These are phyloP conservation scores for Mesocricetus auratus DNA, from an alignment of 2,113 vertebrate genomes.

Conservation along the genomic window DNA sequence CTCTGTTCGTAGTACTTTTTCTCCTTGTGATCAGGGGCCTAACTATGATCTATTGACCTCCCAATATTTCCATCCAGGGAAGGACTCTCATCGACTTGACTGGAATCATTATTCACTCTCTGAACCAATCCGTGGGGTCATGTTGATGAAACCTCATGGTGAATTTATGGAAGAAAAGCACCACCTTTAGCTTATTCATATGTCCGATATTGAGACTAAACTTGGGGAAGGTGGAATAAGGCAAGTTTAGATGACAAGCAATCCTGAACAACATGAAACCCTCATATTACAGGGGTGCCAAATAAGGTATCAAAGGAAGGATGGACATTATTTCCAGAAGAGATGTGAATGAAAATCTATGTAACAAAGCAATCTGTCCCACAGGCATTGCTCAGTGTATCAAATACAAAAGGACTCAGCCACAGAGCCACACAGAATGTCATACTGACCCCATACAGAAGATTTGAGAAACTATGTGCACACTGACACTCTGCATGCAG, in stretches of 20 bases:
- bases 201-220: not conserved
- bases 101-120: not conserved
- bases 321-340: not conserved
- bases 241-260: not conserved
- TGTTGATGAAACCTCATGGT: not conserved
- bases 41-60: not conserved
- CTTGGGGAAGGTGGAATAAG: not conserved
- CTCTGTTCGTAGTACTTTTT: slow-evolving; percentile 37
- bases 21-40: not conserved
- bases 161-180: not conserved
- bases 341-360: not conserved
- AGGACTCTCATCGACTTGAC: not conserved
- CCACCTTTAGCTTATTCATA: not conserved
- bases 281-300: not conserved
- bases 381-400: not conserved
- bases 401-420: not conserved
- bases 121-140: not conserved
- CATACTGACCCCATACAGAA: not conserved
- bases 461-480: not conserved
- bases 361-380: not conserved
- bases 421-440: not conserved
- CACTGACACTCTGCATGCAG: not conserved
- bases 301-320: not conserved
- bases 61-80: not conserved
- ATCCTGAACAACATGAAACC: not conserved